Base-by-base conservation (phyloP, 2,113 vertebrate genomes). In the Potamarius usumacintae region DNA sequence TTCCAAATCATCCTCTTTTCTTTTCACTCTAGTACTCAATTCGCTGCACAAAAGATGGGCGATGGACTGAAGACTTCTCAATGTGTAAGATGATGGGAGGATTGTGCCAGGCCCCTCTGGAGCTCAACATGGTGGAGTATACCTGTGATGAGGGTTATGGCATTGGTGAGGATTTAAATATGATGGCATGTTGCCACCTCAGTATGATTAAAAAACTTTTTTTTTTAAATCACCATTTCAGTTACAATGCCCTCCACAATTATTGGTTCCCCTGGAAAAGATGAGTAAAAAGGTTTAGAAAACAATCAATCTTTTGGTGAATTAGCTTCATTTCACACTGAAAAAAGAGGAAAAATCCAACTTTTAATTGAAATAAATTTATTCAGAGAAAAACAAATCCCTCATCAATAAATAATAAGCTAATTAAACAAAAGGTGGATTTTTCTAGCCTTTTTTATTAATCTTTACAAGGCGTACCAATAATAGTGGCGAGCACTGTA, bases 1-100 rank as follows among this genome's bases (percentile, higher is more conserved):
- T 85, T 42, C 17, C 72, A 30, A 76, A 85, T 9, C 27, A 50
- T 82, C 34, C 14, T 34, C 7, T 80, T 8, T n/a, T 11, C 92
- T 88, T 91, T 52, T 34, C 90, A 1, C 90, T 89, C 67, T 88
- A 97, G 98, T 92, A 86, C 67, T 95, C 96, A 52, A 97, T 97
- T 6, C 10, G 94, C 89, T 99, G 98, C 91, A 97, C 95, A 0
- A 97, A 98, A 91, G 96, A 98, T 15, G 98, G 97, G 0, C 80
- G 87, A 34, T 99, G 98, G 98, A 97, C 96, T 7, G 93, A 95
- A 72, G 95, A 97, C 83, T 97, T 99, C 91, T 95, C 93, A 76
- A 94, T 98, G 92, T 99, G 98, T 25, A 93, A 96, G 86, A 95
- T 88, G 30, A 89, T 99, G 20, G 91, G 77, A 72, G 97, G 98